Evolutionary conservation across 1,140 invertebrate genomes (phyloP), one percentile per base, ranked within the genome.

Genomic region (Temnothorax longispinosus): DNA sequence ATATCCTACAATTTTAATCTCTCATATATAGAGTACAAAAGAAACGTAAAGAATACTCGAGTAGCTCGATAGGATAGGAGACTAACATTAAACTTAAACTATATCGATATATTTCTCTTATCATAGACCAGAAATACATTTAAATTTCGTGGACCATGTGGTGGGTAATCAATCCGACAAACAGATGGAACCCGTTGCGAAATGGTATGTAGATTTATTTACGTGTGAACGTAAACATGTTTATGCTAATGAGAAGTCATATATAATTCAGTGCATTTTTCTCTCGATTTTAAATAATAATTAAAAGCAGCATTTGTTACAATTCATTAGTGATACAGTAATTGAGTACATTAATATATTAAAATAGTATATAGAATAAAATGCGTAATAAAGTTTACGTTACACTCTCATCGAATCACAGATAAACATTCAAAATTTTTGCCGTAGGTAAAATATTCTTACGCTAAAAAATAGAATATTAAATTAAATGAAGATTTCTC

Each of bases 121-220:
- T 94, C 91, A 35, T 91, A 98, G 98, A 85, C 98, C 98, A 3
- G 90, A 95, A 44, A 96, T 96, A 64, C 97, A 97, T 82, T 96
- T 99, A 32, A 97, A 98, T 91, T 99, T 99, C 93, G 97, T 99
- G 56, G 99, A 99, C 95, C 99, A 99, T 94, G 97, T 99, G 64
- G 99, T 99, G 35, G 99, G 99, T 8, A 99, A 99, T 95, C 99
- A 99, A 95, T 98, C 99, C 0, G 98, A 99, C 93, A 94, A 97
- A 65, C 94, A 97, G 90, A 99, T 99, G 99, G 98, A 98, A 94
- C 94, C 96, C 74, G 97, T 97, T 0, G 98, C 97, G 0, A 96
- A 98, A 91, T 99, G 99, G 99, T 97, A 94, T 93, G 86, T 62
- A 75, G 52, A 72, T 74, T 62, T 41, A 69, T 50, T 0, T 44